These are phyloP conservation scores for Diplolepis rosae DNA, from an alignment of 2,888 invertebrate species.

Conservation along the genomic window DNA sequence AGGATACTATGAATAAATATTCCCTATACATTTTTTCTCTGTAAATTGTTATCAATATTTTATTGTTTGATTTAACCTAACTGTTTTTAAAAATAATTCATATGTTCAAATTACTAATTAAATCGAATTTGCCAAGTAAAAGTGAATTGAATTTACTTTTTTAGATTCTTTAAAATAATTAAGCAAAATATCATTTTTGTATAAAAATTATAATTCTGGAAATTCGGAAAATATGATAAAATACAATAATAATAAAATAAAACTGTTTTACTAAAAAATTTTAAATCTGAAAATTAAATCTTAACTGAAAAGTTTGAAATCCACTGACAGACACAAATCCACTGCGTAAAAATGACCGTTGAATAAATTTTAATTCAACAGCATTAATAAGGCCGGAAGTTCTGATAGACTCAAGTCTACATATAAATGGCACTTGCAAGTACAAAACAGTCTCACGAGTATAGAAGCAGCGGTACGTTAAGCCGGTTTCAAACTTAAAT, in stretches of 20 bases:
- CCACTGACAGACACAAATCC: background rate
- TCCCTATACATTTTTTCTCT: background rate
- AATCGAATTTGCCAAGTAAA: too few species aligned
- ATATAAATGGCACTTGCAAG: background rate
- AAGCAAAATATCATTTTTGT: too few species aligned
- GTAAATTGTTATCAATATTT: background rate
- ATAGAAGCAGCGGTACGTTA: constrained; percentile 12
- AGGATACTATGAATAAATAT: constrained; percentile 11
- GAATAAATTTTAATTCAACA: constrained; percentile 17
- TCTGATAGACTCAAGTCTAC: constrained; percentile 4
- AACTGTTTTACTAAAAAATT: too few species aligned
- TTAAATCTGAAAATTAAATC: background rate
- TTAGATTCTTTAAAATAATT: too few species aligned
- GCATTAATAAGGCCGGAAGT: constrained; percentile 26
- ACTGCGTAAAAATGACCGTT: constrained; percentile 8
- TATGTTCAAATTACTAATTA: too few species aligned
- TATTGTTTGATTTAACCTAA: too few species aligned
- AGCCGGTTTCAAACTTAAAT: constrained; percentile 24
- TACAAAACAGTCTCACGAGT: constrained; percentile 4
- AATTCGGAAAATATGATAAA: too few species aligned
- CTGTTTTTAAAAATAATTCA: too few species aligned
- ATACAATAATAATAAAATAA: too few species aligned
- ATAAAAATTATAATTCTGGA: too few species aligned
- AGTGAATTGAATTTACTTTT: too few species aligned
- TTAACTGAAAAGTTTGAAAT: background rate